Conservation (phyloP, 1,140 invertebrate species). For the Heliconius eleuchia region DNA sequence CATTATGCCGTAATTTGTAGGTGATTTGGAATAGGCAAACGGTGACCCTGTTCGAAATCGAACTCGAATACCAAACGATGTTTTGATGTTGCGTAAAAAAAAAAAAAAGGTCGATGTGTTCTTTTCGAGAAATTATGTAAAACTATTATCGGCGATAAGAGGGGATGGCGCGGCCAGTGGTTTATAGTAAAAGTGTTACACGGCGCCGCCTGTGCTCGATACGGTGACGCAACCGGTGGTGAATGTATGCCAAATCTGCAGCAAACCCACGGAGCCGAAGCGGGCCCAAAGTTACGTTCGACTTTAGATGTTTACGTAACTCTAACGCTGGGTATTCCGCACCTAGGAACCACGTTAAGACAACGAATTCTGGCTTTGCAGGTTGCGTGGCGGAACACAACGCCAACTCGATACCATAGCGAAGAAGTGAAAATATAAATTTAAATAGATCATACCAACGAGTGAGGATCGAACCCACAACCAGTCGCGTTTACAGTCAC, state of each 20-base stretch:
- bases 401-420: too few relatives aligned
- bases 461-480: too few relatives aligned
- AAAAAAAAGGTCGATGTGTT: constrained; percentile 49
- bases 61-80: constrained; percentile 68
- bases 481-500: too few relatives aligned
- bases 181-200: constrained; percentile 78
- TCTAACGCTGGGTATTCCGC: constrained; percentile 8
- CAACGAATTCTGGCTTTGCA: too few relatives aligned
- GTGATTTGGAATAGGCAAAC: constrained; percentile 33
- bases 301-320: constrained; percentile 37
- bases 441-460: too few relatives aligned
- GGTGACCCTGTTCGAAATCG: constrained; percentile 50
- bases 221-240: constrained; percentile 65
- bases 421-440: too few relatives aligned
- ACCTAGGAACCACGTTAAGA: too few relatives aligned
- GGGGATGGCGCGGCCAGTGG: constrained; percentile 51
- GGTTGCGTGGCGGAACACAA: too few relatives aligned
- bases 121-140: constrained; percentile 77
- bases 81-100: constrained; percentile 70
- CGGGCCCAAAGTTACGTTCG: constrained; percentile 33
- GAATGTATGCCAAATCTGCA: constrained; percentile 80
- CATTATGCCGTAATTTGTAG: background rate
- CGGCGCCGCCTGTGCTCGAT: constrained; percentile 60
- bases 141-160: constrained; percentile 53
- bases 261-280: constrained; percentile 53